A percentile compares a stretch with the other conserved stretches of the same genome.
Conservation (phyloP, 2,888 invertebrate species). For the Tenthredo notha region DNA sequence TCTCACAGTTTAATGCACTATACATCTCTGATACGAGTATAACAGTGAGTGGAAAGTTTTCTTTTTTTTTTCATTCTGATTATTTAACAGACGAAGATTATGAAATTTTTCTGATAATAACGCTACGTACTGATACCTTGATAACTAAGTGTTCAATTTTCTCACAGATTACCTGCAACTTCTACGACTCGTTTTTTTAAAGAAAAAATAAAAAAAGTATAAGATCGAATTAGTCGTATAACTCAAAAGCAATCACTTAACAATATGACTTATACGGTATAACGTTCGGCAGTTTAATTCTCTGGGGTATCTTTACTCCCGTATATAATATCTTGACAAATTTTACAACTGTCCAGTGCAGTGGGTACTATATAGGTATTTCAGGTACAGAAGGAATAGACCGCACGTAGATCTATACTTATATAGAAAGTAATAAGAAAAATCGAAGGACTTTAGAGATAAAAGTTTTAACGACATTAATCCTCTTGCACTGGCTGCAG, state of each 20-base stretch:
- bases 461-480: constrained; percentile 38
- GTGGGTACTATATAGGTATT: not conserved
- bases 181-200: not conserved
- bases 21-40: not conserved
- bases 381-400: not conserved
- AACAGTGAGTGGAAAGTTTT: not conserved
- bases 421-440: not conserved
- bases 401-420: not conserved
- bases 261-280: not conserved
- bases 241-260: constrained; percentile 21
- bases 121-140: not conserved
- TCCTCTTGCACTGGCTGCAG: not conserved
- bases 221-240: not conserved
- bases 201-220: not conserved
- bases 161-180: not conserved
- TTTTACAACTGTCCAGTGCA: not conserved
- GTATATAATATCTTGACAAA: constrained; percentile 30
- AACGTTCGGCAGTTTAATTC: constrained; percentile 3
- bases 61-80: not conserved
- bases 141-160: not conserved
- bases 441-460: constrained; percentile 24
- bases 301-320: not conserved
- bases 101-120: not conserved
- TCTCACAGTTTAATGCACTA: not conserved
- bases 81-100: not conserved